Conservation (phyloP, 1,140 invertebrate genomes). For the Pissodes strobi region DNA sequence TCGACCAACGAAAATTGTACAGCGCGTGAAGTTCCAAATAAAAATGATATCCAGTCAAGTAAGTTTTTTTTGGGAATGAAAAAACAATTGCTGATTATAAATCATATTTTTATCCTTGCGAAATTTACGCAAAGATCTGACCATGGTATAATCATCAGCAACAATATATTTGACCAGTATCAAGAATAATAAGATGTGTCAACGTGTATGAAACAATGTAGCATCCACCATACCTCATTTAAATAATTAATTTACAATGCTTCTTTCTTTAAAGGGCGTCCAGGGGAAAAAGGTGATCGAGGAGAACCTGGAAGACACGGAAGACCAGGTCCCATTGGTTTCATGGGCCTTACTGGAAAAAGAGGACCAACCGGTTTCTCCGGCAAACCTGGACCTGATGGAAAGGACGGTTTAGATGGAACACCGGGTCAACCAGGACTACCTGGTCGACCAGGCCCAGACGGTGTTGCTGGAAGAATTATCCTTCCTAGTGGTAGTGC, state of each 20-base stretch:
- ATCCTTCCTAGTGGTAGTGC: too few relatives aligned
- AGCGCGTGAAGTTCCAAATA: too few relatives aligned
- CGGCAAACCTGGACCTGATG: slow-evolving; percentile 65
- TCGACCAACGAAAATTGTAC: too few relatives aligned
- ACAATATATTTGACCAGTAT: too few relatives aligned
- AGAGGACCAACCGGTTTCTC: slow-evolving; percentile 64
- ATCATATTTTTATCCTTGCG: too few relatives aligned
- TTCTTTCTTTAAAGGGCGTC: slow-evolving; percentile 47
- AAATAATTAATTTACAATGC: slow-evolving; percentile 15
- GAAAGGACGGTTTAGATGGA: slow-evolving; percentile 59
- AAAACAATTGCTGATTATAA: too few relatives aligned
- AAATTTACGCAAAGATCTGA: too few relatives aligned
- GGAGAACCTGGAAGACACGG: slow-evolving; percentile 58
- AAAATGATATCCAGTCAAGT: too few relatives aligned
- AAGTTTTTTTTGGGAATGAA: too few relatives aligned
- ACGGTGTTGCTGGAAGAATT: slow-evolving; percentile 48
- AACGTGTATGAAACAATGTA: background rate
- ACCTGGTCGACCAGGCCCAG: slow-evolving; percentile 55
- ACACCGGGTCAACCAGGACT: slow-evolving; percentile 57
- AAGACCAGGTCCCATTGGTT: slow-evolving; percentile 61
- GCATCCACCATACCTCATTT: too few relatives aligned
- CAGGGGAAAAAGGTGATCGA: slow-evolving; percentile 57
- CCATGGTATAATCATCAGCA: too few relatives aligned
- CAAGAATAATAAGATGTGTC: slow-evolving; percentile 6
- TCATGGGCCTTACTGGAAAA: slow-evolving; percentile 57